phyloP scores from a whole-genome alignment of 2,797 vertebrate genomes.

The Moxostoma hubbsi region DNA sequence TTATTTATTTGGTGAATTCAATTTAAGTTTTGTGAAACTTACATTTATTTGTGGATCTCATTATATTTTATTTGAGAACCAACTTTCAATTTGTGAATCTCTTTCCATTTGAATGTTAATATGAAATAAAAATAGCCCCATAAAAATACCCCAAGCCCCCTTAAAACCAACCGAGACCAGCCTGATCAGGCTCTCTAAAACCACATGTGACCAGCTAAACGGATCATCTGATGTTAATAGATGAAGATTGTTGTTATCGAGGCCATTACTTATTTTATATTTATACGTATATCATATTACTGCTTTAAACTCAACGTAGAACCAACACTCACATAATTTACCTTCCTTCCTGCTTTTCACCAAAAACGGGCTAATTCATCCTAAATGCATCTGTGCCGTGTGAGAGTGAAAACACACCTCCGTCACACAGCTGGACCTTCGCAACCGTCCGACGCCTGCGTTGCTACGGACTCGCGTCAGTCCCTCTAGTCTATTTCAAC shows the following conservation, averaged over 20 bases:
- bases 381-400: background rate
- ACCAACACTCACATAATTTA: background rate
- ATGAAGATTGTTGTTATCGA: background rate
- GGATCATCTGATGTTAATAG: background rate
- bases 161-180: no score
- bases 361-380: background rate
- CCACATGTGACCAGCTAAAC: no score
- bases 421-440: conserved; percentile 26
- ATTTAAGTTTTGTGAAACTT: no score
- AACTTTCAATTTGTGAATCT: no score
- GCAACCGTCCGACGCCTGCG: conserved; percentile 11
- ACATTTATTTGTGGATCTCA: no score
- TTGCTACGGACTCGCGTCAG: conserved; percentile 34
- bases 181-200: no score
- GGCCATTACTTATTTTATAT: background rate
- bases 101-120: no score
- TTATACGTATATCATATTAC: background rate
- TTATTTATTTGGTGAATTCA: no score
- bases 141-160: no score
- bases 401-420: background rate
- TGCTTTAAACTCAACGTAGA: background rate
- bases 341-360: background rate
- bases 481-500: background rate
- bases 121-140: no score
- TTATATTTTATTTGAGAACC: no score